A percentile compares a stretch with the other conserved stretches of the same genome.
Conservation (phyloP, 1,140 invertebrate species). For the Aporrectodea caliginosa region DNA sequence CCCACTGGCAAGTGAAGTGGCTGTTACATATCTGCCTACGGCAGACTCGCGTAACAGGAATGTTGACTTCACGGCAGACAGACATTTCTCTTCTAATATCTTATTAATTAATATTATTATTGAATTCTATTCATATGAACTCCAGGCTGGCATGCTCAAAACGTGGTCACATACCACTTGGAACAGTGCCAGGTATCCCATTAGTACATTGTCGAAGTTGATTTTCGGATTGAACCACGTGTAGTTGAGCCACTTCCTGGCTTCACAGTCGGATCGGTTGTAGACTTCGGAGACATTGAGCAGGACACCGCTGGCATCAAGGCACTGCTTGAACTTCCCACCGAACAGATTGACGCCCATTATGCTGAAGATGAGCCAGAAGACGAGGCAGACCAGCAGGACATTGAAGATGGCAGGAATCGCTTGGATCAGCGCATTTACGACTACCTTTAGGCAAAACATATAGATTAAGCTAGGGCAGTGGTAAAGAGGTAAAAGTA, state of each 20-base stretch:
- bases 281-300: slow-evolving; percentile 34
- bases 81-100: too few relatives aligned
- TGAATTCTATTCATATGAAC: too few relatives aligned
- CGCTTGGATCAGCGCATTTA: slow-evolving; percentile 88
- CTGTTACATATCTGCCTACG: too few relatives aligned
- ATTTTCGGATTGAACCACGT: slow-evolving; percentile 95
- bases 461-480: too few relatives aligned
- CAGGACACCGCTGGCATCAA: slow-evolving; percentile 63
- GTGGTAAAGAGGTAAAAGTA: too few relatives aligned
- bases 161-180: slow-evolving; percentile 78
- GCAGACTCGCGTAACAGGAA: too few relatives aligned
- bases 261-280: slow-evolving; percentile 42
- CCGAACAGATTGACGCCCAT: slow-evolving; percentile 86
- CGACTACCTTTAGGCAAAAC: too few relatives aligned
- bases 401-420: slow-evolving; percentile 95
- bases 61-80: too few relatives aligned
- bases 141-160: too few relatives aligned
- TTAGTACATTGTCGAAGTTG: slow-evolving; percentile 97
- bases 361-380: slow-evolving; percentile 87
- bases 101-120: too few relatives aligned
- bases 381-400: slow-evolving; percentile 80
- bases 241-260: slow-evolving; percentile 63
- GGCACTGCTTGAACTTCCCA: slow-evolving; percentile 89
- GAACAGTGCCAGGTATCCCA: slow-evolving; percentile 93
- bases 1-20: too few relatives aligned